Conservation (phyloP, 2,888 invertebrate species). For the Pycnomerus fuliginosus region DNA sequence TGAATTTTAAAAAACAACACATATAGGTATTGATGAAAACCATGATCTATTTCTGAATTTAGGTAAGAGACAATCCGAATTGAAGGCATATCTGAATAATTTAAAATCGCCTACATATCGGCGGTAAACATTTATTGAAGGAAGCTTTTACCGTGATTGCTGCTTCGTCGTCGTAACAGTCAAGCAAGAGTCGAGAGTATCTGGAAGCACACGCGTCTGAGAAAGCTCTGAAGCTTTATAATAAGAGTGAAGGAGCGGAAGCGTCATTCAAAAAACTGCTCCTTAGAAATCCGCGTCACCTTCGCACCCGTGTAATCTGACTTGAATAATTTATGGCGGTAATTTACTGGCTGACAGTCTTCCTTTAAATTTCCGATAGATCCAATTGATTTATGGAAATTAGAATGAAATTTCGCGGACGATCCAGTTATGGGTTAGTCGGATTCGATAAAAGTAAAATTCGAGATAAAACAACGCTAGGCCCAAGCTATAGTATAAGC, state of each 20-base stretch:
- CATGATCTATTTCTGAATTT: slow-evolving; percentile 8
- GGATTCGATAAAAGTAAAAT: too few species aligned
- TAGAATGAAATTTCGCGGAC: too few species aligned
- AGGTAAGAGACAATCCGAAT: slow-evolving; percentile 11
- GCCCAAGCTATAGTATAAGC: too few species aligned
- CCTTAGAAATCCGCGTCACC: slow-evolving; percentile 8
- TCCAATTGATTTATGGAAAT: slow-evolving; percentile 12
- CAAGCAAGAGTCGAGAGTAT: too few species aligned
- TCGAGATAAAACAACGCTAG: too few species aligned
- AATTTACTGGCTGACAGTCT: slow-evolving; percentile 10
- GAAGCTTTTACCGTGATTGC: slow-evolving; percentile 20
- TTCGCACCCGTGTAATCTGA: slow-evolving; percentile 5
- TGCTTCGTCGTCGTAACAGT: slow-evolving; percentile 11
- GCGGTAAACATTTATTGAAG: slow-evolving; percentile 17
- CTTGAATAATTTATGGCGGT: slow-evolving; percentile 13
- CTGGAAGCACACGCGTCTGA: slow-evolving; percentile 8
- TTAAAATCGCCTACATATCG: slow-evolving; percentile 9
- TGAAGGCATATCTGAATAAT: slow-evolving; percentile 15
- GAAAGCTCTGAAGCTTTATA: slow-evolving; percentile 8
- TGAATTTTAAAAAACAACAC: too few species aligned
- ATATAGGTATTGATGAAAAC: slow-evolving; percentile 2
- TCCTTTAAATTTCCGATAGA: slow-evolving; percentile 13
- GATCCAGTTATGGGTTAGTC: too few species aligned
- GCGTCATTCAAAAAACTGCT: slow-evolving; percentile 6
- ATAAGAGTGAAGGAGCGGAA: too few species aligned